Evolutionary conservation across 2,797 vertebrate species (phyloP), one percentile per base, ranked within the genome.

Genomic region (Podargus strigoides): DNA sequence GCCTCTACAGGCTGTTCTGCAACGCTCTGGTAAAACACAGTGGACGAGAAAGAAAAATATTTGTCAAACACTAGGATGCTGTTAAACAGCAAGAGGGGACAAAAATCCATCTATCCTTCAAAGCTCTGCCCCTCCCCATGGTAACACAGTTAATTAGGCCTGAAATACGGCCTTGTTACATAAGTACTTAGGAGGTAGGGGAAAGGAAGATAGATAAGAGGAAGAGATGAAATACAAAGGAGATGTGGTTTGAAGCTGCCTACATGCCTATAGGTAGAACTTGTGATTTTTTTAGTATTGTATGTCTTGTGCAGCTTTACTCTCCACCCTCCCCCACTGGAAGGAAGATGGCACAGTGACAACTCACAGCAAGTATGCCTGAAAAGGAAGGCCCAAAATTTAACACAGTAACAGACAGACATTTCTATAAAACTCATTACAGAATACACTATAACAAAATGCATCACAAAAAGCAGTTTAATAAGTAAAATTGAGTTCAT

Each of bases 201-300:
- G 76, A 86, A 83, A 92, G 56, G 66, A 78, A 92, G 79, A 56
- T 0, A 85, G 69, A 60, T n/a, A n/a, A 85, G 55, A 93, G 56
- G 70, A 89, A 92, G 90, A 95, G 55, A 81, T 8, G 23, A 89
- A 89, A 87, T 12, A 86, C 77, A 90, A 89, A 93, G 47, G 17
- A 80, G 37, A 89, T 77, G 87, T 58, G 89, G 93, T 89, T 91
- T 81, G 46, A 92, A 78, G 67, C 82, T 93, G 87, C 92, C 85
- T 88, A 72, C 69, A n/a, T 80, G 64, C 34, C 27, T 72, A 56
- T 5, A 77, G 63, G 89, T 63, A 90, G 50, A 69, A 80, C 67
- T 81, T 78, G 36, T 14, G 42, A 87, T 87, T 87, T 91, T 92
- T 79, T 66, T 39, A 64, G 58, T 53, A 66, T 22, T 69, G 39